These are phyloP conservation scores for Chionis minor DNA, from an alignment of 2,113 vertebrate species.

Conservation along the genomic window DNA sequence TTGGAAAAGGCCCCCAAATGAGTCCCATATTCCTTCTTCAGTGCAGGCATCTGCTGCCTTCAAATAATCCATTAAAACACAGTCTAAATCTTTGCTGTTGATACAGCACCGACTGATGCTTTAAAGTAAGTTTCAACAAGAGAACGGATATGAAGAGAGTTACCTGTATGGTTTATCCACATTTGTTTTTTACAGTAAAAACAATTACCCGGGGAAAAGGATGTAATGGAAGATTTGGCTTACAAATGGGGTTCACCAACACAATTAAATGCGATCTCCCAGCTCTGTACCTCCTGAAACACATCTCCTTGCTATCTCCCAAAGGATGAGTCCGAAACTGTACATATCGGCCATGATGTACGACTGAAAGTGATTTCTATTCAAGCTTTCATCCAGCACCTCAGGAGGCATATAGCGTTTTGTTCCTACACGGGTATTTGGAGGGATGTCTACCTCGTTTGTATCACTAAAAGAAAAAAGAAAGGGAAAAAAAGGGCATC, in stretches of 20 bases:
- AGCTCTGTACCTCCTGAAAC: constrained; percentile 89
- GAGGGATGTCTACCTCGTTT: constrained; percentile 96
- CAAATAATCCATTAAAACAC: neutral
- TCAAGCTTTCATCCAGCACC: constrained; percentile 94
- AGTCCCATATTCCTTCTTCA: neutral
- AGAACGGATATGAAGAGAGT: neutral
- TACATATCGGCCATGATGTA: constrained; percentile 99
- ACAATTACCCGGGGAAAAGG: neutral
- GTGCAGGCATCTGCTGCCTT: neutral
- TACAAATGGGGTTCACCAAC: neutral
- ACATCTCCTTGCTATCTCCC: constrained; percentile 93
- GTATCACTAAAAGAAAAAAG: constrained; percentile 81
- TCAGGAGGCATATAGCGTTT: constrained; percentile 98
- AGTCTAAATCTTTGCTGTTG: neutral
- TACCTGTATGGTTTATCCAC: neutral
- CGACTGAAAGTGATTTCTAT: constrained; percentile 93
- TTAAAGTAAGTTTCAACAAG: neutral
- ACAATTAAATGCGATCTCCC: neutral
- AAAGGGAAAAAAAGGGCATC: neutral
- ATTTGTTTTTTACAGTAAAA: neutral
- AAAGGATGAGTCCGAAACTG: constrained; percentile 96
- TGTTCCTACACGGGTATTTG: constrained; percentile 94
- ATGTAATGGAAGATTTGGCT: neutral
- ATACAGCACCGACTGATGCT: neutral
- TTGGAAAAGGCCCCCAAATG: neutral